Base-by-base conservation (phyloP, 2,888 invertebrate genomes). In the Melanophora roralis region DNA sequence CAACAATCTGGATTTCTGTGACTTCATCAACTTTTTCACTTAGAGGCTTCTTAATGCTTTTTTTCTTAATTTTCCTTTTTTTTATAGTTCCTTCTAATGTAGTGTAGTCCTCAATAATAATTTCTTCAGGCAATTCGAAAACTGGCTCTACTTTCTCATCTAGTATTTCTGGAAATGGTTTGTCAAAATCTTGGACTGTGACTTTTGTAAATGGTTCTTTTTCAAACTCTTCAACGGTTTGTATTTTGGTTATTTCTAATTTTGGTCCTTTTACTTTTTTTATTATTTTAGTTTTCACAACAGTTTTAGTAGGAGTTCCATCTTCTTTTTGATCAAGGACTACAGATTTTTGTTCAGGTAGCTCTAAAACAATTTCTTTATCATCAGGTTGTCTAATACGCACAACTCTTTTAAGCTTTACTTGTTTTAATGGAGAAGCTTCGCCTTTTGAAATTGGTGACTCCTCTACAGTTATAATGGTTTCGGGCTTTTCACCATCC, bases 1-100 rank as follows among this genome's bases (percentile, higher is more conserved):
- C 88, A 43, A 90, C 86, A 19, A 91, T 91, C 60, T 89, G 85
- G 59, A 91, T 91, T 88, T 91, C 89, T 0, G 90, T 91, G 12
- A 90, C 84, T 83, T 91, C 90, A 47, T 90, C 86, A 7, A 32
- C 2, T 83, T 87, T 89, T 49, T 86, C 84, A 60, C 88, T 90
- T 80, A 89, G 83, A 0, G 88, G 89, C 83, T 90, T 91, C 72
- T 87, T 91, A 43, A 91, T 88, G 0, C 88, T 85, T 32, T 90
- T 87, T 62, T 89, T 91, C 64, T 89, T 91, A 12, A 88, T 86
- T 34, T 87, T 87, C 60, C 89, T 84, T 82, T 88, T 84, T 83
- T 89, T 85, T 59, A 83, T 71, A 32, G 77, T 78, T 21, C 88
- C 89, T 32, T 85, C 81, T 69, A 86, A 82, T n/a, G 85, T 85